Percentiles rank a stretch among this genome's conserved stretches.
Conservation (phyloP, 2,113 vertebrate species). For the Mustela nigripes region DNA sequence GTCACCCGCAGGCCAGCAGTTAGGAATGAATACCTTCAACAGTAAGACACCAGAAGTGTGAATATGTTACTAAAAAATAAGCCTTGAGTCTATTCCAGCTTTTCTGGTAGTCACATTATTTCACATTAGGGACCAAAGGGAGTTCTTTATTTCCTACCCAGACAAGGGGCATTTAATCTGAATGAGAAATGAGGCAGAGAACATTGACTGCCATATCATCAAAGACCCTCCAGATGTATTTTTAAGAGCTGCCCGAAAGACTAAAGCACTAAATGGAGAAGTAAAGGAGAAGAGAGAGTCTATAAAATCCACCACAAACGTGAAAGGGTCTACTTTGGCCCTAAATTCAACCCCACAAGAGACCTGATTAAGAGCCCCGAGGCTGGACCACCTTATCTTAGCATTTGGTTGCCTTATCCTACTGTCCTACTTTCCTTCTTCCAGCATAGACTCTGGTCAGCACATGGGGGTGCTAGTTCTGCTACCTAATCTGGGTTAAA, state of each 20-base stretch:
- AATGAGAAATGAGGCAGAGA: not conserved
- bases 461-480: not conserved
- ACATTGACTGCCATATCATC: not conserved
- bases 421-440: conserved; percentile 9
- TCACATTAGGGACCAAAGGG: not conserved
- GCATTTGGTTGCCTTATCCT: not conserved
- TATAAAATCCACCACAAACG: not conserved
- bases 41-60: not conserved
- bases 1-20: not conserved
- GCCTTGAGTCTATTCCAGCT: not conserved
- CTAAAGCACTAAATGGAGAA: not conserved
- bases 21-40: not conserved
- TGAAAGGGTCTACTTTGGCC: not conserved
- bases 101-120: not conserved
- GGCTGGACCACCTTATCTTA: not conserved
- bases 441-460: not conserved
- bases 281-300: not conserved
- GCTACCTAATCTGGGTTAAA: conserved; percentile 41
- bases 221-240: not conserved
- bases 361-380: not conserved
- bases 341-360: not conserved
- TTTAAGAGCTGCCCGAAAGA: conserved; percentile 43
- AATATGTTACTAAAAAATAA: not conserved
- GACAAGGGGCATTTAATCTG: not conserved
- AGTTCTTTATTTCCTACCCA: not conserved